phyloP scores from a whole-genome alignment of 2,797 vertebrate genomes.

The Notamacropus eugenii region DNA sequence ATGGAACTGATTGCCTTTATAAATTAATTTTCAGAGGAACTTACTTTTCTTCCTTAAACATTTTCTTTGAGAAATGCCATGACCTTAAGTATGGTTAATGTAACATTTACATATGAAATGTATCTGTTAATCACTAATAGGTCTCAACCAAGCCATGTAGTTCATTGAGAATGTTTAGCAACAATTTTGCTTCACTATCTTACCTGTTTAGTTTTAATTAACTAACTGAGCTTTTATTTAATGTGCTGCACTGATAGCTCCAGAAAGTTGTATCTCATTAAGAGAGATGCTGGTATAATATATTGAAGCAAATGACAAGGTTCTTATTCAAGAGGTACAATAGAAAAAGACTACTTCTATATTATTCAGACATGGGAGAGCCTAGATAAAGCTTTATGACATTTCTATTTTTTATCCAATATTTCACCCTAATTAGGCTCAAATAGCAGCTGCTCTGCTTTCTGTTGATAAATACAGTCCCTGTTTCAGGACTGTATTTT shows the following conservation, averaged over 20 bases:
- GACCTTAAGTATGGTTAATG: conserved; percentile 28
- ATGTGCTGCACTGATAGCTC: conserved; percentile 17
- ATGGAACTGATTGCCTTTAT: neutral
- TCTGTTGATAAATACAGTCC: conserved; percentile 23
- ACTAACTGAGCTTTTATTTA: conserved; percentile 57
- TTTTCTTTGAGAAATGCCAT: conserved; percentile 39
- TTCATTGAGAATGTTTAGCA: conserved; percentile 31
- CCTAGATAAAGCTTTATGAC: neutral
- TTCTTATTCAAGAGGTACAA: neutral
- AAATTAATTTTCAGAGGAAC: neutral
- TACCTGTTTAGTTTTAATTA: conserved; percentile 60
- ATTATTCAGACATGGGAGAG: neutral
- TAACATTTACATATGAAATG: conserved; percentile 52
- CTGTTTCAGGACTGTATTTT: conserved; percentile 24
- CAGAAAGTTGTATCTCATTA: conserved; percentile 35
- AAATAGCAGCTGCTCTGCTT: neutral
- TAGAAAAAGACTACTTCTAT: neutral
- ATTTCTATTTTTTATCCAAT: neutral
- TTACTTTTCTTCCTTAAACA: conserved; percentile 46
- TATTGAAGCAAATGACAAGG: conserved; percentile 20
- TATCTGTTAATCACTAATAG: conserved; percentile 58
- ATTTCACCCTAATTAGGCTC: neutral
- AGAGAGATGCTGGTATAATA: conserved; percentile 5
- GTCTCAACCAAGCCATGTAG: neutral
- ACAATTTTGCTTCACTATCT: conserved; percentile 55